Evolutionary conservation across 2,888 invertebrate species (phyloP).

Genomic region (Acronicta alni): DNA sequence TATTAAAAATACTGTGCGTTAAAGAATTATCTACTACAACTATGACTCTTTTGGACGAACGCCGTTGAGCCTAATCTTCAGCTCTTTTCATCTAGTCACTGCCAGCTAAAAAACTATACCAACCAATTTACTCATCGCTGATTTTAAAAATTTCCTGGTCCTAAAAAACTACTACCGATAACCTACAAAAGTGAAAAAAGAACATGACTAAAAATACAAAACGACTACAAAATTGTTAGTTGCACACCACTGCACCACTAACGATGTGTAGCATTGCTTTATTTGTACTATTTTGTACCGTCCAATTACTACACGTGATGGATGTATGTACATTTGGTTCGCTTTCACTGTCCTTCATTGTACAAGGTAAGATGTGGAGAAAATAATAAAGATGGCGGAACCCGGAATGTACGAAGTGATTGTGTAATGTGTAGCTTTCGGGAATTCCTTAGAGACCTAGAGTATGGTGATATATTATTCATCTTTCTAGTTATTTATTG

Average conservation of each 20-base stretch:
- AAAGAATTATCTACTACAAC: no score
- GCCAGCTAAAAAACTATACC: no score
- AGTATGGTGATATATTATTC: no score
- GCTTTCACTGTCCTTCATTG: conserved; percentile 61
- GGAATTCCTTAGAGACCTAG: no score
- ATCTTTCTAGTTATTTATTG: no score
- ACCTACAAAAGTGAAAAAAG: conserved; percentile 21
- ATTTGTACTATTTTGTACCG: conserved; percentile 22
- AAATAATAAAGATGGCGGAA: conserved; percentile 1
- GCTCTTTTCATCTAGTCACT: no score
- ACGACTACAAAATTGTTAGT: conserved; percentile 31
- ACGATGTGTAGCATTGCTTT: conserved; percentile 42
- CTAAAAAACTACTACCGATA: not conserved
- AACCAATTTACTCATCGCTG: no score
- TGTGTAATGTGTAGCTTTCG: no score
- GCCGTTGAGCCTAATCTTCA: no score
- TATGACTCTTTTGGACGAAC: no score
- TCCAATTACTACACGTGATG: conserved; percentile 29
- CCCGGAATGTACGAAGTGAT: not conserved
- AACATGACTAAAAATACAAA: conserved; percentile 25
- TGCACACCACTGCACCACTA: conserved; percentile 36
- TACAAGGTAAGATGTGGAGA: not conserved
- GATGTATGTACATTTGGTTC: conserved; percentile 35
- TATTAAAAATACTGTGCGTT: no score
- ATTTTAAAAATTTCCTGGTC: no score